These are phyloP conservation scores for Berghia stephanieae DNA, from an alignment of 1,140 invertebrate species.

Conservation along the genomic window DNA sequence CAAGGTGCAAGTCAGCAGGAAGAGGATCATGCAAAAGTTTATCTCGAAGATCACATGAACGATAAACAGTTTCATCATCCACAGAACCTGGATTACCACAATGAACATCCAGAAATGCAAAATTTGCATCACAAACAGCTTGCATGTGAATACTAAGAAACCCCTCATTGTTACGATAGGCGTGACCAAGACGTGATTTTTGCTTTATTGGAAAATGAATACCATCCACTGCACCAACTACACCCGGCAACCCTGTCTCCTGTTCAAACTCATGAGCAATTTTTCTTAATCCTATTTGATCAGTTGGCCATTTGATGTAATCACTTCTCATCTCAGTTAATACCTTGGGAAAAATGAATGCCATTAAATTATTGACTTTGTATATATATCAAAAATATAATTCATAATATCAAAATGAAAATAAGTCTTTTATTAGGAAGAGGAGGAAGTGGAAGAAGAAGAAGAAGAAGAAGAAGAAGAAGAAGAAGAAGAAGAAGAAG, in stretches of 20 bases:
- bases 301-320: conserved; percentile 25
- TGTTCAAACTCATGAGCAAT: conserved; percentile 34
- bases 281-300: conserved; percentile 26
- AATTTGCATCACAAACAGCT: conserved; percentile 55
- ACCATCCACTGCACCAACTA: conserved; percentile 67
- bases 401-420: not conserved
- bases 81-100: conserved; percentile 62
- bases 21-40: conserved; percentile 32
- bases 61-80: conserved; percentile 39
- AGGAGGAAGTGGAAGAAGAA: not conserved
- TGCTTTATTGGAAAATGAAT: conserved; percentile 66
- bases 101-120: conserved; percentile 60
- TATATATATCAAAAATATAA: not conserved
- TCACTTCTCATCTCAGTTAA: conserved; percentile 35
- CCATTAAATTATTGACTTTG: not conserved
- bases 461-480: not conserved
- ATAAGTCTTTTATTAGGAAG: not conserved
- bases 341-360: not conserved
- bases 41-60: conserved; percentile 30
- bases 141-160: conserved; percentile 66
- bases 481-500: not conserved
- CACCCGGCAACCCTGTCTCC: conserved; percentile 46
- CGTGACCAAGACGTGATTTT: conserved; percentile 63
- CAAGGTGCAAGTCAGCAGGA: conserved; percentile 28
- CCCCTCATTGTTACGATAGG: conserved; percentile 65